Conservation (phyloP, 92 coral and sea anemone species). For the Phenganax marumi region DNA sequence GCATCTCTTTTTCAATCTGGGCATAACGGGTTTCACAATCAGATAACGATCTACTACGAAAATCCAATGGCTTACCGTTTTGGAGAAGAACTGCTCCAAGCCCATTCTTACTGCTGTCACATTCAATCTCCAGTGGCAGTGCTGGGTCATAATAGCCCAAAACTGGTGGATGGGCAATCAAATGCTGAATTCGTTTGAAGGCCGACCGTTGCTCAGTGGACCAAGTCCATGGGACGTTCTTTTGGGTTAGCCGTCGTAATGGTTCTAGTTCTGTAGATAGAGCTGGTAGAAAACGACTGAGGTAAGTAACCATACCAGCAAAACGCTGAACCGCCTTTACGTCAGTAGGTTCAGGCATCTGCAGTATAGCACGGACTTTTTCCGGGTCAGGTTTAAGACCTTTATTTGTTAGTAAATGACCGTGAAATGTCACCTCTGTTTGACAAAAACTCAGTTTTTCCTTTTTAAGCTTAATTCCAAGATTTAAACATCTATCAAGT, state of each 20-base stretch:
- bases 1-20: neutral
- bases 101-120: neutral
- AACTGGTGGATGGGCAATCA: no score
- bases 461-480: conserved; percentile 41
- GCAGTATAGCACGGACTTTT: conserved; percentile 42
- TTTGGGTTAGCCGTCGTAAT: neutral
- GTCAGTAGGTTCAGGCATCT: conserved; percentile 54
- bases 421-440: conserved; percentile 48
- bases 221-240: neutral
- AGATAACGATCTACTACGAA: neutral
- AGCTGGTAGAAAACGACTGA: neutral
- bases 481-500: conserved; percentile 46
- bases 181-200: neutral
- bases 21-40: neutral
- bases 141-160: conserved; percentile 32
- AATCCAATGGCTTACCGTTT: neutral
- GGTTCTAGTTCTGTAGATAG: neutral
- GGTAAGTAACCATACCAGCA: neutral
- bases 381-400: conserved; percentile 51
- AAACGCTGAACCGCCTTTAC: conserved; percentile 49
- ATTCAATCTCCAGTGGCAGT: neutral
- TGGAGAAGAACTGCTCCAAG: conserved; percentile 8
- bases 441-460: conserved; percentile 43
- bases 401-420: conserved; percentile 29
- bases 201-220: neutral